Evolutionary conservation across 2,797 vertebrate species (phyloP), one percentile per base, ranked within the genome.

Genomic region (Cercopithecus petaurista): DNA sequence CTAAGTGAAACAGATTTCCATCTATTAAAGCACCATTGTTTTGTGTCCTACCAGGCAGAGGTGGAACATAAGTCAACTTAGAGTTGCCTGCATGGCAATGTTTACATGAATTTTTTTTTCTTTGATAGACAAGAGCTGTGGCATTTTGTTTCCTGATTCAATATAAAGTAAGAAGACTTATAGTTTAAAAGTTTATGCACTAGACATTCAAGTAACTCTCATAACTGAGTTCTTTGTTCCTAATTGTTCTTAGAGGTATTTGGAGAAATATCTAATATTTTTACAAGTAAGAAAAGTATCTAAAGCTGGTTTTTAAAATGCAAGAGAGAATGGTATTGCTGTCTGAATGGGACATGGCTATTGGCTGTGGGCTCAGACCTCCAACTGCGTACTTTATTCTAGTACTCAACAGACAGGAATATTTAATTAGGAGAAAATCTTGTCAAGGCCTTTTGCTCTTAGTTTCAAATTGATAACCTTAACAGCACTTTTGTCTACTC

Each of bases 351-450:
- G 86, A 64, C 28, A 43, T 15, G 95, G 93, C 94, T 87, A 64
- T 7, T 84, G 96, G 90, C 80, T 96, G 19, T 96, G 84, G 67
- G 86, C 55, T 95, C 85, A 77, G 96, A 87, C 90, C 93, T 97
- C 93, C 83, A 97, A 50, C 86, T 61, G 73, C 92, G 96, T 97
- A 82, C 14, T 94, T 97, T 88, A 81, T 79, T 91, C 59, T 52
- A 95, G 61, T 90, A 84, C 86, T 98, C 98, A 97, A 41, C 59
- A 86, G 88, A 98, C 88, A 98, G 87, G 95, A 93, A 98, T 98
- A 98, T 98, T 98, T 98, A 98, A 97, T 98, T 98, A 98, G 93
- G 97, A 97, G 57, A 96, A 96, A 98, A 98, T 98, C 97, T 96
- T 98, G 93, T 97, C 97, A 98, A 96, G 88, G 67, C 85, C 76